Base-by-base conservation (phyloP, 2,888 invertebrate species). In the Myopa tessellatipennis region DNA sequence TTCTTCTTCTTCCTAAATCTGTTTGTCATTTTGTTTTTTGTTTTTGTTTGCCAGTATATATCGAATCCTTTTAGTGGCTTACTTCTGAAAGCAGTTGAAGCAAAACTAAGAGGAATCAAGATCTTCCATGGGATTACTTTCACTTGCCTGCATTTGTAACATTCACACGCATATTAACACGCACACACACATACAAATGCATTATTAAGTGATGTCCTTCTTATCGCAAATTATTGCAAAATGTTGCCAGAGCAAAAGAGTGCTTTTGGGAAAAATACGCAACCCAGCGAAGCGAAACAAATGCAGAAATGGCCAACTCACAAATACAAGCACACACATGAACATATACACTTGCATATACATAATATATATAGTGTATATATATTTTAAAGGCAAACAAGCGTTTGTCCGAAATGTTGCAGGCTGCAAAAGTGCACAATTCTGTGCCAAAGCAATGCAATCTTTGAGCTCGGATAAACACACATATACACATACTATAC, bases 291-390 rank as follows among this genome's bases (percentile, higher is more conserved):
- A 85, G 85, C 85, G 86, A 81, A 87, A 85, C 85, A 84, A 87
- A 87, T 85, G 85, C 84, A 85, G 86, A 87, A 86, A 86, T 86
- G 86, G 86, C 87, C 87, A 86, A 86, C 50, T 18, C 68, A 68
- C 18, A 68, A n/a, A 10, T 55, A 55, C 55, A 50, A 5, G 40
- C 14, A 50, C 50, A 68, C 10, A 45, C 18, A 18, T 18, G 45
- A 4, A 8, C 45, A 69, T 4, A 69, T 40, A 26, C 12, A 69
- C 55, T 8, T 4, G 55, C 55, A 8, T 55, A 55, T n/a, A 16
- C n/a, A 16, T 55, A 26, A 26, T 26, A 26, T 26, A 26, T 26
- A 26, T 26, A 26, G 10, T n/a, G 50, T n/a, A 12, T 45, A 8
- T 45, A 6, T 45, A 10, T 45, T 45, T 4, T 8, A 45, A 45